These are phyloP conservation scores for Tetragnatha versicolor DNA, from an alignment of 1,140 invertebrate genomes.

Conservation along the genomic window DNA sequence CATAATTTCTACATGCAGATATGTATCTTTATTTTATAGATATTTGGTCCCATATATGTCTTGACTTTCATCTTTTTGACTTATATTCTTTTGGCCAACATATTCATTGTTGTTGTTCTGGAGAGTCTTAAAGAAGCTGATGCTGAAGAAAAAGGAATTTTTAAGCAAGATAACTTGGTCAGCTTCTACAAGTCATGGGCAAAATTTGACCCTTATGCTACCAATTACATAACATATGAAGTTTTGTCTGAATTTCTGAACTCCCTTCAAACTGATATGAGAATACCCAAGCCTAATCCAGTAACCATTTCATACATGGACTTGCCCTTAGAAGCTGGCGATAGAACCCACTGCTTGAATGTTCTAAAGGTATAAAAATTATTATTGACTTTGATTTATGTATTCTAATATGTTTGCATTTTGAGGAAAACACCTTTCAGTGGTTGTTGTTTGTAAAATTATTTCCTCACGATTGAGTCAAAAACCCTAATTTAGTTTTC, in stretches of 20 bases:
- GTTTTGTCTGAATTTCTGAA: conserved; percentile 94
- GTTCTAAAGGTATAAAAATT: conserved; percentile 68
- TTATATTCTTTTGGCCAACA: conserved; percentile 98
- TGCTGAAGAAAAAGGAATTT: conserved; percentile 96
- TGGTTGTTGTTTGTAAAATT: no score
- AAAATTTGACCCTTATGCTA: conserved; percentile 95
- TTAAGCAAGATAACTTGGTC: conserved; percentile 98
- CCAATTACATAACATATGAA: conserved; percentile 93
- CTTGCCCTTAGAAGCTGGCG: conserved; percentile 95
- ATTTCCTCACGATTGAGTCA: no score
- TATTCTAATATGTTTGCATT: neutral
- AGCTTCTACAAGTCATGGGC: conserved; percentile 99
- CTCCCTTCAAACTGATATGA: conserved; percentile 88
- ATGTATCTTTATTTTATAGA: conserved; percentile 69
- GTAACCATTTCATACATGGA: conserved; percentile 98
- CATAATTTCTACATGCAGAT: no score
- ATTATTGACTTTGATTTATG: neutral
- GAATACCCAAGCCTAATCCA: conserved; percentile 97
- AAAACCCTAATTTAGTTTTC: neutral
- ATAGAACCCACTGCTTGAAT: conserved; percentile 96
- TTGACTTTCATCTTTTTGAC: conserved; percentile 96
- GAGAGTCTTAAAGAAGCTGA: conserved; percentile 98
- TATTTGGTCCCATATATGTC: conserved; percentile 89
- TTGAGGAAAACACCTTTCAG: neutral
- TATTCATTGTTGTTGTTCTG: conserved; percentile 99